These are phyloP conservation scores for Megaleporinus macrocephalus DNA, from an alignment of 2,113 vertebrate genomes.

Conservation along the genomic window DNA sequence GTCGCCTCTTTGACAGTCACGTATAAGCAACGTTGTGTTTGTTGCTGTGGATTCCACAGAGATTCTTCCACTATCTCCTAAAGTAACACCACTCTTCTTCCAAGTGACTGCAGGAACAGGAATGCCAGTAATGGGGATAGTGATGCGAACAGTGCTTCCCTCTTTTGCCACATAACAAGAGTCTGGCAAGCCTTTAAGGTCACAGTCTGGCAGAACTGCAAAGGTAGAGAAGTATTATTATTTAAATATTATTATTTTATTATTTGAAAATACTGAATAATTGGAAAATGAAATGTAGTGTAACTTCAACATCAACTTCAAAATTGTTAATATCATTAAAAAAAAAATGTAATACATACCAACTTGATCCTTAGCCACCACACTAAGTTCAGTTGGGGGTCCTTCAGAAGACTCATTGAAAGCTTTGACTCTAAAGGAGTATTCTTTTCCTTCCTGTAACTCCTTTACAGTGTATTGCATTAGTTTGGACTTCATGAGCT, in stretches of 20 bases:
- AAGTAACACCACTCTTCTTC: constrained; percentile 87
- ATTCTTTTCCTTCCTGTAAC: constrained; percentile 90
- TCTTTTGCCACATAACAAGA: constrained; percentile 89
- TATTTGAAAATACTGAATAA: background rate
- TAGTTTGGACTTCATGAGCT: constrained; percentile 86
- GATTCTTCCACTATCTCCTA: constrained; percentile 88
- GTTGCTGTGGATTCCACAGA: constrained; percentile 87
- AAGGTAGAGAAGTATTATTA: constrained; percentile 24
- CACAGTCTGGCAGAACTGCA: constrained; percentile 89
- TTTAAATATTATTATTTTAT: background rate
- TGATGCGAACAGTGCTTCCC: constrained; percentile 89
- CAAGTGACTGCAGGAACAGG: constrained; percentile 86
- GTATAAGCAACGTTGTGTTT: constrained; percentile 87
- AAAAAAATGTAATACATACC: constrained; percentile 71
- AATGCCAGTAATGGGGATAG: constrained; percentile 89
- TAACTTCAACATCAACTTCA: too few species aligned
- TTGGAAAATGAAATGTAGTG: background rate
- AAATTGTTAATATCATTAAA: too few species aligned
- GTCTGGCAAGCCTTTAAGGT: constrained; percentile 89
- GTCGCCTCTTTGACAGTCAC: constrained; percentile 92
- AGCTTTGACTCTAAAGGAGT: constrained; percentile 90
- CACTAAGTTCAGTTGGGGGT: constrained; percentile 84
- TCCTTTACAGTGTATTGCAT: constrained; percentile 82
- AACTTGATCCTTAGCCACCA: constrained; percentile 91
- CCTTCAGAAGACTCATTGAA: constrained; percentile 94